These are phyloP conservation scores for Rotaria socialis DNA, from an alignment of 2,888 invertebrate genomes.

Conservation along the genomic window DNA sequence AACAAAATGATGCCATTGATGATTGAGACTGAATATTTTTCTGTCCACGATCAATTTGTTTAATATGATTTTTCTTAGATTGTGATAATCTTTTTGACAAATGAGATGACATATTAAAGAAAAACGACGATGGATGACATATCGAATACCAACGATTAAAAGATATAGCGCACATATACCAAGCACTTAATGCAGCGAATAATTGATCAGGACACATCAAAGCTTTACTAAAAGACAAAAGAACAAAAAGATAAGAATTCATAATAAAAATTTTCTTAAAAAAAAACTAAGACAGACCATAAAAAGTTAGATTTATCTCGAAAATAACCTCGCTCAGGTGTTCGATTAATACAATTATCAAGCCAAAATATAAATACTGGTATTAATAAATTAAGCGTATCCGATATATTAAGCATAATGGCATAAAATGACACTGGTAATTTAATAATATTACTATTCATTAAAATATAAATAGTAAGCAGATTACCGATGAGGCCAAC, in stretches of 20 bases:
- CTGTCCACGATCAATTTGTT: background rate
- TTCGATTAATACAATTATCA: conserved; percentile 31
- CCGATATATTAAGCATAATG: conserved; percentile 32
- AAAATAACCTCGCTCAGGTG: background rate
- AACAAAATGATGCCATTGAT: background rate
- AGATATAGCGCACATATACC: conserved; percentile 20
- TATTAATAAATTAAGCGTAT: conserved; percentile 34
- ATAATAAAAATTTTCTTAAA: background rate
- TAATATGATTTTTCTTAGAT: background rate
- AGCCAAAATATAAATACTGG: conserved; percentile 33
- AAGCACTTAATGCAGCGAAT: conserved; percentile 3
- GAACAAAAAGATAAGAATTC: no score
- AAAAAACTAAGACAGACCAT: background rate
- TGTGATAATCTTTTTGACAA: background rate
- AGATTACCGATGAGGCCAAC: conserved; percentile 13
- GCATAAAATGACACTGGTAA: conserved; percentile 28
- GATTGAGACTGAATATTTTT: background rate
- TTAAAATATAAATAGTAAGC: background rate
- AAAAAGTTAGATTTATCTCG: conserved; percentile 25
- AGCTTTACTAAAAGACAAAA: background rate
- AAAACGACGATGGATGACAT: background rate
- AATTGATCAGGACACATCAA: conserved; percentile 34
- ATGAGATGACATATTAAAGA: background rate
- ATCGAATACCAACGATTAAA: conserved; percentile 24
- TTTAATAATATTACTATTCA: background rate